These are phyloP conservation scores for Xenops minutus DNA, from an alignment of 2,797 vertebrate genomes.

Conservation along the genomic window DNA sequence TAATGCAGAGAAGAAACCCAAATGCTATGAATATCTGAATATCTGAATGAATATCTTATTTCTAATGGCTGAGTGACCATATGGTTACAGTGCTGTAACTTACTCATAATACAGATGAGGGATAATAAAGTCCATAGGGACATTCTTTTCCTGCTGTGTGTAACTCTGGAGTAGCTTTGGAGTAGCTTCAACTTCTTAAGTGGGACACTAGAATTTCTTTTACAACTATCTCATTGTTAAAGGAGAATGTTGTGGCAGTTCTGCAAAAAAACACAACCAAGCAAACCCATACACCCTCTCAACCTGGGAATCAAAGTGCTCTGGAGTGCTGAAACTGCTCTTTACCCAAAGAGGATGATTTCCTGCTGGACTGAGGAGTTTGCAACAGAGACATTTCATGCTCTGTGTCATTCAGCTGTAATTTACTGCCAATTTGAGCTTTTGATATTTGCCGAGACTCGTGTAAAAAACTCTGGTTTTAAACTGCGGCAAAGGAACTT, in stretches of 20 bases:
- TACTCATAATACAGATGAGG: not conserved
- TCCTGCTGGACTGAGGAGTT: not conserved
- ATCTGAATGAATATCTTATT: not conserved
- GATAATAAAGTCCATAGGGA: not conserved
- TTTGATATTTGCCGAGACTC: not conserved
- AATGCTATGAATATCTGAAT: too few species aligned
- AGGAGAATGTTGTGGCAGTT: not conserved
- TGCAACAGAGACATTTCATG: not conserved
- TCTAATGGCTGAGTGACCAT: not conserved
- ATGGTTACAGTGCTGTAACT: not conserved
- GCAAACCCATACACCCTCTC: rapidly evolving
- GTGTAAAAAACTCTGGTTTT: not conserved
- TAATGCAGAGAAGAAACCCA: not conserved
- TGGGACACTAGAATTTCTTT: not conserved
- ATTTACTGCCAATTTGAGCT: not conserved
- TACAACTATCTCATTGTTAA: not conserved
- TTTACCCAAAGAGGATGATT: not conserved
- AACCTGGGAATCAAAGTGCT: not conserved
- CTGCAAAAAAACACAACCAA: not conserved
- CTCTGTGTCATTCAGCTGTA: not conserved
- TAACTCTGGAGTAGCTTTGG: not conserved
- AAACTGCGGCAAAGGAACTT: not conserved
- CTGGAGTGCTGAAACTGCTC: not conserved
- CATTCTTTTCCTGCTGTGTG: not conserved
- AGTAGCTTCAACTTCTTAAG: not conserved